Conservation (phyloP, 2,797 vertebrate species). For the Gephyroberyx darwinii region DNA sequence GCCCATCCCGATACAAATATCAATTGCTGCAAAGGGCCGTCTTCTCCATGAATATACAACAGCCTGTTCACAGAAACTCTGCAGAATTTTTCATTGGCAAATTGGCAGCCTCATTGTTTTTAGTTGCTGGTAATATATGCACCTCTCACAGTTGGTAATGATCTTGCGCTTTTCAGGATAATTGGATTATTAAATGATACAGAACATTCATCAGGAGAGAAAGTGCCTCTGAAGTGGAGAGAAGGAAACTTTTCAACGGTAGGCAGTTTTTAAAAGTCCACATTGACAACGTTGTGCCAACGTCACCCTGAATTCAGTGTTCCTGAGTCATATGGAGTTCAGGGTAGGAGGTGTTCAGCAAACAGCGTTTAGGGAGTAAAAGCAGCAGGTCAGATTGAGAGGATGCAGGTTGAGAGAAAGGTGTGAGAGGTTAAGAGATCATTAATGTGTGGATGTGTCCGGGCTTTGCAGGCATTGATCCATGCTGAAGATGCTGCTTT, state of each 20-base stretch:
- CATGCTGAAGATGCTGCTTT: constrained; percentile 58
- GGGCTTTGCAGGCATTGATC: constrained; percentile 71
- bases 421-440: constrained; percentile 51
- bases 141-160: constrained; percentile 62
- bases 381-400: constrained; percentile 29
- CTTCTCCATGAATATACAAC: constrained; percentile 48
- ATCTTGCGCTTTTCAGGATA: constrained; percentile 60
- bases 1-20: constrained; percentile 50
- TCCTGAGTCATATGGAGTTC: neutral
- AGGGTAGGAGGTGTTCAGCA: constrained; percentile 26
- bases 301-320: neutral
- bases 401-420: constrained; percentile 3
- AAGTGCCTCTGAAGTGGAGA: constrained; percentile 7
- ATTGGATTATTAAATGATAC: constrained; percentile 52
- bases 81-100: constrained; percentile 44
- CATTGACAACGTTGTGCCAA: neutral
- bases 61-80: constrained; percentile 8
- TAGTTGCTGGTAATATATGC: constrained; percentile 52
- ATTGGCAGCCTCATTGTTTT: constrained; percentile 62
- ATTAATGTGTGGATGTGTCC: constrained; percentile 68
- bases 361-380: constrained; percentile 19
- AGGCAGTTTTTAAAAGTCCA: constrained; percentile 24
- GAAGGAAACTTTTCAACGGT: constrained; percentile 9
- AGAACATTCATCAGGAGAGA: constrained; percentile 43
- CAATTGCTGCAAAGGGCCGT: constrained; percentile 46